These are phyloP conservation scores for Callosobruchus maculatus DNA, from an alignment of 2,888 invertebrate species.

Conservation along the genomic window DNA sequence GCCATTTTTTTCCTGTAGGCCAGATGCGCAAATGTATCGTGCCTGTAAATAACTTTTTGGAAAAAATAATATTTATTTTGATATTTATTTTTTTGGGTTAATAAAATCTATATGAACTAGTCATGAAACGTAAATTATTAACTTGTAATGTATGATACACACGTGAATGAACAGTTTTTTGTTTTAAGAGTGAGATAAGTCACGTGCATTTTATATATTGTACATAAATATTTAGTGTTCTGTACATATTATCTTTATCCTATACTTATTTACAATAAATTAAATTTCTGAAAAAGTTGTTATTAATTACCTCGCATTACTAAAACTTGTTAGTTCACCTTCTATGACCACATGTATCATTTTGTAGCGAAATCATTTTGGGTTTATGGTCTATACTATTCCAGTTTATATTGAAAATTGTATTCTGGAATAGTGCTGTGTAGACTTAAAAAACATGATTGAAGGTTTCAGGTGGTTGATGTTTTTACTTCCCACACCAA, in stretches of 20 bases:
- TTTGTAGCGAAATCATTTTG: too few species aligned
- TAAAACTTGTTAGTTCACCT: too few species aligned
- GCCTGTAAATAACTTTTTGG: background rate
- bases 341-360: too few species aligned
- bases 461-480: too few species aligned
- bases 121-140: constrained; percentile 45
- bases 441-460: too few species aligned
- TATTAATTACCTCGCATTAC: too few species aligned
- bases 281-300: constrained; percentile 17
- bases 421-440: too few species aligned
- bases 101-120: constrained; percentile 43
- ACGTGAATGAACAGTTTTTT: constrained; percentile 9
- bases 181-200: constrained; percentile 35
- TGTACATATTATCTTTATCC: constrained; percentile 49
- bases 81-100: constrained; percentile 12
- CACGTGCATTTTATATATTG: constrained; percentile 48
- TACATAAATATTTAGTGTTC: constrained; percentile 45
- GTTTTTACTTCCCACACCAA: too few species aligned
- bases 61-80: constrained; percentile 2
- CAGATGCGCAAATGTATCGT: constrained; percentile 9
- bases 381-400: too few species aligned
- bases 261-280: constrained; percentile 48
- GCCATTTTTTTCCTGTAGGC: background rate
- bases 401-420: too few species aligned
- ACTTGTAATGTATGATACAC: constrained; percentile 10